Evolutionary conservation across 2,888 invertebrate species (phyloP), one percentile per base, ranked within the genome.

Genomic region (Elegia similella): DNA sequence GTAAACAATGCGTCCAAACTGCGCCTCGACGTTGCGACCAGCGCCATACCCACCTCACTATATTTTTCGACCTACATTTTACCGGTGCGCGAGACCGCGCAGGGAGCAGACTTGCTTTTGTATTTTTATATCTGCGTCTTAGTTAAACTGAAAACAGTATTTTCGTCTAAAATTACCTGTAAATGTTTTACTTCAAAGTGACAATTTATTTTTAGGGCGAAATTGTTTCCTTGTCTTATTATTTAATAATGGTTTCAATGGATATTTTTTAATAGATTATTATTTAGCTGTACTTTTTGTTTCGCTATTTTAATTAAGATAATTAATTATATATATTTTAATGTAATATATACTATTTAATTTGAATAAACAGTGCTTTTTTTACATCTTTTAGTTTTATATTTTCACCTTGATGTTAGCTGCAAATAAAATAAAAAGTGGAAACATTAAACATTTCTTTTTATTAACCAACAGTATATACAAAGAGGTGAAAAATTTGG

Each of bases 321-420:
- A 84, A 62, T 64, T 84, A 84, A 62, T 64, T 86, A 80, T 80
- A 80, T 80, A 86, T 89, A 87, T 89, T 88, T 88, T 88, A 90
- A 84, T 90, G 90, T 91, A 90, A 90, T 88, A 89, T 90, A 90
- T 84, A 80, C 77, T 84, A 89, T 90, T 88, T 91, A 89, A 90
- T 90, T 91, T 89, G 86, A 91, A 88, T 91, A 90, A 91, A 90
- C 80, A 81, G 81, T 86, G 91, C 90, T 91, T 91, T 91, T n/a
- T 91, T 83, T 88, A 83, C 72, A 79, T 71, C 64, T 60, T 38
- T 43, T 55, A 58, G 60, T 63, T 62, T 68, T 66, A 55, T 65
- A 71, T 66, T 59, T 59, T 60, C 34, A 61, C 53, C 59, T 61
- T 56, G 10, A 50, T 34, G 50, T 50, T 16, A 50, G 12, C 7